Conservation (phyloP, 2,797 vertebrate species). For the Harpagifer antarcticus region DNA sequence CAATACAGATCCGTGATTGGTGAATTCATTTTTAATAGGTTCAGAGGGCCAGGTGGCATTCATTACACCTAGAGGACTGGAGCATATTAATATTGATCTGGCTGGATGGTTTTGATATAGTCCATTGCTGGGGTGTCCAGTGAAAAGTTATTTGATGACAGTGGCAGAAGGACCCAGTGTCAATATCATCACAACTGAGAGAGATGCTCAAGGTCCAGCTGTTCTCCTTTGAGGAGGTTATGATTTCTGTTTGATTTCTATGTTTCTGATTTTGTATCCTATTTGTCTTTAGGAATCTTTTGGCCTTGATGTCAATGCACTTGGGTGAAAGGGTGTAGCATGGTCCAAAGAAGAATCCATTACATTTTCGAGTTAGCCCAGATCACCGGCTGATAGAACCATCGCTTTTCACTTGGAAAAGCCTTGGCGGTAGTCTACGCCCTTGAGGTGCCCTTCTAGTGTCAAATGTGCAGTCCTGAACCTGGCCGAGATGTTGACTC, state of each 20-base stretch:
- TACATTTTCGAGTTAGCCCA: too few species aligned
- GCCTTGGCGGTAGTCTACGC: too few species aligned
- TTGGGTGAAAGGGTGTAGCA: too few species aligned
- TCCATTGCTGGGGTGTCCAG: slow-evolving; percentile 38
- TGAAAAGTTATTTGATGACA: slow-evolving; percentile 38
- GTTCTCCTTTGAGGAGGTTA: not conserved
- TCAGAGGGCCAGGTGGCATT: slow-evolving; percentile 58
- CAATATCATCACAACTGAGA: slow-evolving; percentile 42
- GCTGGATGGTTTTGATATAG: slow-evolving; percentile 43
- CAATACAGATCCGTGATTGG: slow-evolving; percentile 46
- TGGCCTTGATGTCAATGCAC: too few species aligned
- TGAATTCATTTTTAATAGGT: slow-evolving; percentile 67
- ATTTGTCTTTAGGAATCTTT: too few species aligned
- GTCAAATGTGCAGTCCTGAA: not conserved
- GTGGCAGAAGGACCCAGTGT: slow-evolving; percentile 38
- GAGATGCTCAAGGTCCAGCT: not conserved
- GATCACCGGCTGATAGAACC: too few species aligned
- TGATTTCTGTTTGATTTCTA: too few species aligned
- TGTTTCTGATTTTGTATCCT: too few species aligned
- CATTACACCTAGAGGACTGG: slow-evolving; percentile 65
- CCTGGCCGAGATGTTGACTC: not conserved
- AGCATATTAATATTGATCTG: slow-evolving; percentile 62
- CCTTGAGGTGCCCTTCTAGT: too few species aligned
- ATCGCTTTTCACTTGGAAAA: too few species aligned
- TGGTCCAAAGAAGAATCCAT: too few species aligned